Evolutionary conservation across 2,113 vertebrate genomes (phyloP).

Genomic region (Prinia subflava): DNA sequence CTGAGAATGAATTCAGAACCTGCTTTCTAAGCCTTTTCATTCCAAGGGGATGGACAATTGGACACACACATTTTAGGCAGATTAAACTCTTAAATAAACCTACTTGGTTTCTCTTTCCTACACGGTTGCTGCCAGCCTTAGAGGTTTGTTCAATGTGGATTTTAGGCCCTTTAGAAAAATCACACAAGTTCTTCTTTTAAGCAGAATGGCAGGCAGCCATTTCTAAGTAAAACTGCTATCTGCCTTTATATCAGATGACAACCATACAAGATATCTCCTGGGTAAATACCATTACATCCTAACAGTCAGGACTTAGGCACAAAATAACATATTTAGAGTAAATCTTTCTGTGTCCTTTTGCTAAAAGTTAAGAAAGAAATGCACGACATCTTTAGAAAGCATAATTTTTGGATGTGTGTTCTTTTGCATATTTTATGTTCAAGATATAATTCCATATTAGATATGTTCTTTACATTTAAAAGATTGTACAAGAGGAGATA

Average conservation of each 20-base stretch:
- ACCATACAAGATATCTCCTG: not conserved
- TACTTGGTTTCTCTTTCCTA: conserved; percentile 10
- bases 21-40: conserved; percentile 19
- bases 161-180: conserved; percentile 70
- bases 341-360: not conserved
- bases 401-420: not conserved
- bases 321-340: conserved; percentile 3
- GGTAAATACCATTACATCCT: not conserved
- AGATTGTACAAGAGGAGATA: not conserved
- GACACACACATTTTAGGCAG: conserved; percentile 48
- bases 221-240: conserved; percentile 23
- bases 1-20: conserved; percentile 21
- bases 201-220: conserved; percentile 75
- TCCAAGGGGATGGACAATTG: not conserved
- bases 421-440: not conserved
- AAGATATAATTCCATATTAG: not conserved
- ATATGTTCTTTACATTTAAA: not conserved
- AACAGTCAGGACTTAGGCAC: not conserved
- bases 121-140: conserved; percentile 27
- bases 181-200: conserved; percentile 70
- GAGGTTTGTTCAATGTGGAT: conserved; percentile 68
- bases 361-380: not conserved
- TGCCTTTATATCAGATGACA: conserved; percentile 49
- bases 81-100: conserved; percentile 55
- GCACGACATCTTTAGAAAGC: not conserved